A percentile compares a stretch with the other conserved stretches of the same genome.
phyloP scores from a whole-genome alignment of 1,140 invertebrate genomes.

The Ptiloglossa arizonensis region DNA sequence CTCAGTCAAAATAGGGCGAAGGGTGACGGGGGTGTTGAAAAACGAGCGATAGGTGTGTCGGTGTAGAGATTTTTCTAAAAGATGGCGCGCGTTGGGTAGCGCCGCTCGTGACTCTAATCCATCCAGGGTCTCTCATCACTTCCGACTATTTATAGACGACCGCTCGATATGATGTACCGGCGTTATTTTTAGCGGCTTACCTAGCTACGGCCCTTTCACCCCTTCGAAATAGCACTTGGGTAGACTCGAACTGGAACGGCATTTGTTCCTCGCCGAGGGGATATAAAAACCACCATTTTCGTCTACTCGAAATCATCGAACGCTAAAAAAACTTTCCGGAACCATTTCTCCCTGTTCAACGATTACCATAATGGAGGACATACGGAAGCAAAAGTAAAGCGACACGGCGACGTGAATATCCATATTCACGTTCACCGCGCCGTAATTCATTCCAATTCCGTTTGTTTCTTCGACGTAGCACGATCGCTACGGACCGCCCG shows the following conservation, averaged over 20 bases:
- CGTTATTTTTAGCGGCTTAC: constrained; percentile 77
- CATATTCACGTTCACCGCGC: too few relatives aligned
- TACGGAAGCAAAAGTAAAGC: too few relatives aligned
- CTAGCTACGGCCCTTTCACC: constrained; percentile 64
- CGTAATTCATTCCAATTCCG: too few relatives aligned
- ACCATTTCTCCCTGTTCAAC: too few relatives aligned
- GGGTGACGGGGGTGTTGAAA: not conserved
- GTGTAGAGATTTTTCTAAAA: constrained; percentile 54
- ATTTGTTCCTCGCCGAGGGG: not conserved
- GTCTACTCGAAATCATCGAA: not conserved
- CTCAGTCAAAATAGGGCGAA: not conserved
- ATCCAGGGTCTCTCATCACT: constrained; percentile 67
- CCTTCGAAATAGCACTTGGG: constrained; percentile 50
- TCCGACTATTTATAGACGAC: constrained; percentile 77
- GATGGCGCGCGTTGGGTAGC: constrained; percentile 42
- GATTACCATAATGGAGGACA: too few relatives aligned
- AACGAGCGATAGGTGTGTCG: not conserved
- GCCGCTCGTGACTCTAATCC: constrained; percentile 64
- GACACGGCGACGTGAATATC: too few relatives aligned
- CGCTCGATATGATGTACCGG: constrained; percentile 80
- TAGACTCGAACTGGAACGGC: constrained; percentile 30
- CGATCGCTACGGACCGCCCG: too few relatives aligned
- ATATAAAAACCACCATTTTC: not conserved
- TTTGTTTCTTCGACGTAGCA: too few relatives aligned
- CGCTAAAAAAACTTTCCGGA: too few relatives aligned